Base-by-base conservation (phyloP, 1,140 invertebrate species). In the Tetranychus cinnabarinus region DNA sequence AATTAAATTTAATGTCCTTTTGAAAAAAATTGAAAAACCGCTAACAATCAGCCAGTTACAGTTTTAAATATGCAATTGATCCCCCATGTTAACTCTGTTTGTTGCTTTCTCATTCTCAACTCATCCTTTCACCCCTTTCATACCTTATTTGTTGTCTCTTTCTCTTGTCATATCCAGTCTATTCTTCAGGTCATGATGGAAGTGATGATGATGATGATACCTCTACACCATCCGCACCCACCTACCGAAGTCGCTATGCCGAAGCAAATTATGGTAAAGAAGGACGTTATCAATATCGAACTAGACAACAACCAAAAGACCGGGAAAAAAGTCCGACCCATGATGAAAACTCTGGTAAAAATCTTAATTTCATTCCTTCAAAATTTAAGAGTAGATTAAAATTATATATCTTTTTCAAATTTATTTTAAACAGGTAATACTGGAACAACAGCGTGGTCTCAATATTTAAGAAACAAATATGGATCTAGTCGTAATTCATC, bases 171-270 rank as follows among this genome's bases (percentile, higher is more conserved):
- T 50, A 46, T 50, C 8, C 2, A 56, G 13, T 36, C 12, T 15
- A 15, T 36, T 56, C 31, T 52, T n/a, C 48, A 52, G 48, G 48
- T 23, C 15, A 52, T 52, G 15, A 52, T 34, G 55, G 15, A 31
- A 61, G 37, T 57, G 62, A 61, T 45, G 66, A 67, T 59, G 62
- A 48, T 12, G 64, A 63, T 59, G 66, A 67, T 39, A 61, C 65
- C 13, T 65, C 67, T 12, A 63, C 59, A 23, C 65, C 63, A 52
- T 67, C 66, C 15, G 65, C 59, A 56, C 66, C 65, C 10, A 67
- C 63, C 31, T 66, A 65, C 23, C 34, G 55, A 33, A 56, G 55
- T 56, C 15, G 55, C 8, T 39, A 56, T 35, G 34, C 55, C 15
- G 55, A 56, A 36, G 37, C 34, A 7, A 37, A 35, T 39, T 56